Evolutionary conservation across 2,888 invertebrate species (phyloP).

Genomic region (Drosophila fulvimacula): DNA sequence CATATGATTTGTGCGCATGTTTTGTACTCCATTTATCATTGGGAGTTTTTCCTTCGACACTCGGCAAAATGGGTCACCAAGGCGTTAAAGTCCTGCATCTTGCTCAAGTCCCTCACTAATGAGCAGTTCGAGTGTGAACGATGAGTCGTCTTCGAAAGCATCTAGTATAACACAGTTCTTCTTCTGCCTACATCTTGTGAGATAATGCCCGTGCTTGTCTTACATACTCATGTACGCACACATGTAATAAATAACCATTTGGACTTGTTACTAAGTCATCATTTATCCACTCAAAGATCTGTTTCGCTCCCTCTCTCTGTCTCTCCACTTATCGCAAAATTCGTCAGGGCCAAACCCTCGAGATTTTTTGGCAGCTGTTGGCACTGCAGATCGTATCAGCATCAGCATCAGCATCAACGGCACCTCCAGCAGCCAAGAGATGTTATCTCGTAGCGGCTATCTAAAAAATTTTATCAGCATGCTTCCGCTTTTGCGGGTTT

Average conservation of each 20-base stretch:
- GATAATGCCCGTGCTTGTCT: background rate
- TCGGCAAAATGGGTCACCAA: slow-evolving; percentile 60
- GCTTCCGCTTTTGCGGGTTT: slow-evolving; percentile 49
- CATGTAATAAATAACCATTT: slow-evolving; percentile 33
- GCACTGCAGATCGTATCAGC: slow-evolving; percentile 31
- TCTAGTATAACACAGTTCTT: slow-evolving; percentile 27
- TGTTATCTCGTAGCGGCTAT: slow-evolving; percentile 41
- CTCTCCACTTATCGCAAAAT: slow-evolving; percentile 26
- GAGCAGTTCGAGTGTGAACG: slow-evolving; percentile 17
- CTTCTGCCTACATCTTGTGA: background rate
- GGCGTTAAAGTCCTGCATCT: slow-evolving; percentile 18
- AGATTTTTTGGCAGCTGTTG: slow-evolving; percentile 62
- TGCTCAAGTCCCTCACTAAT: slow-evolving; percentile 12
- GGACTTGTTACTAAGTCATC: slow-evolving; percentile 17
- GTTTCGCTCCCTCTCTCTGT: background rate
- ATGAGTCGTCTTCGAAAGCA: slow-evolving; percentile 10
- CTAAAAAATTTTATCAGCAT: slow-evolving; percentile 56
- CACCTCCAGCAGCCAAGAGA: slow-evolving; percentile 39
- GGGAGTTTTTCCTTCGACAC: slow-evolving; percentile 23
- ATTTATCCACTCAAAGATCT: slow-evolving; percentile 41
- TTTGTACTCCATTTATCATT: slow-evolving; percentile 76
- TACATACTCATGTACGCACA: background rate
- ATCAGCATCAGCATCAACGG: slow-evolving; percentile 15
- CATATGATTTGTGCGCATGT: slow-evolving; percentile 75
- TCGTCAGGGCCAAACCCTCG: slow-evolving; percentile 33